Conservation (phyloP, 2,113 vertebrate species). For the Pseudorasbora parva region DNA sequence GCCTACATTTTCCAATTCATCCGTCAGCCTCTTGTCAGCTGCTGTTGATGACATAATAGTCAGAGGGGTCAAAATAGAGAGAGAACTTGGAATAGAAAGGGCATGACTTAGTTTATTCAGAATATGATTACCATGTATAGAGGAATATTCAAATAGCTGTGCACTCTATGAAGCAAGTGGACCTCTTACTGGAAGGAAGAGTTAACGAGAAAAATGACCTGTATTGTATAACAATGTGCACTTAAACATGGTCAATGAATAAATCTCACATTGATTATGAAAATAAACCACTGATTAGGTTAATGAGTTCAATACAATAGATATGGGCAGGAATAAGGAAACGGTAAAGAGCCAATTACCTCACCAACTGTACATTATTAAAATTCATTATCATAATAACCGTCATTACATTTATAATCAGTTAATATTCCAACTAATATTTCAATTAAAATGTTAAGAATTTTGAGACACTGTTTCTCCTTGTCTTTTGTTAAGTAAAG, state of each 20-base stretch:
- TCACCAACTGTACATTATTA: neutral
- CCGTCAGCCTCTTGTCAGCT: neutral
- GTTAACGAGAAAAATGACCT: neutral
- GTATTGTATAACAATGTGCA: neutral
- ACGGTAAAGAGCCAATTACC: neutral
- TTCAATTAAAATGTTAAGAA: neutral
- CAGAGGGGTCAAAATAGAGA: neutral
- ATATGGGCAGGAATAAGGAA: neutral
- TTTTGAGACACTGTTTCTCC: neutral
- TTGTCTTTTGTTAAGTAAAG: neutral
- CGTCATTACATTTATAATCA: neutral
- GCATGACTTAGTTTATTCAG: neutral
- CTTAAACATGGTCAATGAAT: constrained; percentile 11
- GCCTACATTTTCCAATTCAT: constrained; percentile 14
- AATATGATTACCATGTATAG: neutral
- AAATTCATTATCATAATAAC: neutral
- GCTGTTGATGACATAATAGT: neutral
- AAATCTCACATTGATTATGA: constrained; percentile 14
- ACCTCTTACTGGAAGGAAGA: neutral
- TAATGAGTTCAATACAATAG: neutral
- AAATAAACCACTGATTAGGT: constrained; percentile 11
- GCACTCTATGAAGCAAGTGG: neutral
- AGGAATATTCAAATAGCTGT: neutral
- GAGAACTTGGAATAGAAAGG: neutral
- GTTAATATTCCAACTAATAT: neutral